These are phyloP conservation scores for Hippocampus barbouri DNA, from an alignment of 2,113 vertebrate genomes.

Conservation along the genomic window DNA sequence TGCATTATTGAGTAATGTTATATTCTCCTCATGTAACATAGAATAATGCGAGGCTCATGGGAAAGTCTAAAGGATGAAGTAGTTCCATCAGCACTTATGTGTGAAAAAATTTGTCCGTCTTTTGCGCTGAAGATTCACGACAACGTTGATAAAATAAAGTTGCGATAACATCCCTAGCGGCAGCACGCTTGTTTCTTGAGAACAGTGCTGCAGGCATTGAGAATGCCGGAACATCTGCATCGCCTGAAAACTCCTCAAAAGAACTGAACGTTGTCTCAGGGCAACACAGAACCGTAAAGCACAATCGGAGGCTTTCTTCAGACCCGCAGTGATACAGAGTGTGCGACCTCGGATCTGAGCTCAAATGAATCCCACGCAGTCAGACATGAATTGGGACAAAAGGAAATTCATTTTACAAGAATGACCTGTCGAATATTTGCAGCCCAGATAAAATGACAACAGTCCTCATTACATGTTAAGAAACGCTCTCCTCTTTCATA, in stretches of 20 bases:
- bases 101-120: constrained; percentile 13
- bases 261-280: constrained; percentile 38
- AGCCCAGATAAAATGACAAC: constrained; percentile 49
- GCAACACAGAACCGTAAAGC: constrained; percentile 47
- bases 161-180: constrained; percentile 42
- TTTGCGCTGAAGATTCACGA: constrained; percentile 15
- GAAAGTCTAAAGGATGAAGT: background rate
- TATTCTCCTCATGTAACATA: background rate
- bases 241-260: constrained; percentile 55
- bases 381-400: constrained; percentile 59
- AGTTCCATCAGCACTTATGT: constrained; percentile 1
- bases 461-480: constrained; percentile 50
- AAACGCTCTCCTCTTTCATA: constrained; percentile 55
- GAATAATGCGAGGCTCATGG: background rate
- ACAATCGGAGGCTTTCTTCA: constrained; percentile 58
- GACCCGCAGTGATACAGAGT: constrained; percentile 12
- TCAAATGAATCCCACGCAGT: constrained; percentile 45
- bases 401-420: constrained; percentile 60
- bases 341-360: constrained; percentile 37
- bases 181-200: constrained; percentile 23
- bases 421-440: constrained; percentile 50
- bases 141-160: constrained; percentile 31
- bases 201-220: constrained; percentile 33
- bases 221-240: constrained; percentile 51
- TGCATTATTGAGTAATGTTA: constrained; percentile 9